Percentiles rank a stretch among this genome's conserved stretches.
Evolutionary conservation across 2,797 vertebrate genomes (phyloP).

Genomic region (Hipposideros larvatus): DNA sequence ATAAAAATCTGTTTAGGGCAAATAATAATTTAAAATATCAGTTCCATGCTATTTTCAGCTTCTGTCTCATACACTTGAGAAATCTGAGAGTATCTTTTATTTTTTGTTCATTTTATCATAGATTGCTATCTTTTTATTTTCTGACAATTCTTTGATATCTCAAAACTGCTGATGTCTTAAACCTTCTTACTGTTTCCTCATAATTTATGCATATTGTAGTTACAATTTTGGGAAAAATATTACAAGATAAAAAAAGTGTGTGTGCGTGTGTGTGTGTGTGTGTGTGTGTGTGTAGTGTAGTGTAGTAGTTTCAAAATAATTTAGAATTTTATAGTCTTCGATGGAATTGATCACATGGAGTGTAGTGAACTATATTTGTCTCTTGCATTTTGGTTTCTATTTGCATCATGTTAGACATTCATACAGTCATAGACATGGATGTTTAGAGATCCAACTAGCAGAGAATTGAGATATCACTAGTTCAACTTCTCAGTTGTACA

Average conservation of each 20-base stretch:
- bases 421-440: background rate
- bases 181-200: background rate
- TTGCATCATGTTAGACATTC: background rate
- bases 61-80: slow-evolving; percentile 29
- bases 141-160: background rate
- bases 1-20: background rate
- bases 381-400: slow-evolving; percentile 51
- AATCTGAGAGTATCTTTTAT: slow-evolving; percentile 13
- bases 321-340: slow-evolving; percentile 38
- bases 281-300: background rate
- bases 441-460: slow-evolving; percentile 50
- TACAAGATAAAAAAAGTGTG: slow-evolving; percentile 24
- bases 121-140: background rate
- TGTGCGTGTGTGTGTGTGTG: background rate
- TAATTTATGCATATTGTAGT: background rate
- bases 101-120: background rate
- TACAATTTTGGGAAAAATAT: slow-evolving; percentile 18
- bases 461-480: slow-evolving; percentile 28
- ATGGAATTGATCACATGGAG: slow-evolving; percentile 21
- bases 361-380: background rate
- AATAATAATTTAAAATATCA: slow-evolving; percentile 54
- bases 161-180: slow-evolving; percentile 42
- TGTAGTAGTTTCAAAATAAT: background rate
- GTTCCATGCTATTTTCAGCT: background rate
- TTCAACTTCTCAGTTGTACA: background rate